Percentiles rank a stretch among this genome's conserved stretches.
These are phyloP conservation scores for Petaurus breviceps DNA, from an alignment of 2,113 vertebrate species.

Conservation along the genomic window DNA sequence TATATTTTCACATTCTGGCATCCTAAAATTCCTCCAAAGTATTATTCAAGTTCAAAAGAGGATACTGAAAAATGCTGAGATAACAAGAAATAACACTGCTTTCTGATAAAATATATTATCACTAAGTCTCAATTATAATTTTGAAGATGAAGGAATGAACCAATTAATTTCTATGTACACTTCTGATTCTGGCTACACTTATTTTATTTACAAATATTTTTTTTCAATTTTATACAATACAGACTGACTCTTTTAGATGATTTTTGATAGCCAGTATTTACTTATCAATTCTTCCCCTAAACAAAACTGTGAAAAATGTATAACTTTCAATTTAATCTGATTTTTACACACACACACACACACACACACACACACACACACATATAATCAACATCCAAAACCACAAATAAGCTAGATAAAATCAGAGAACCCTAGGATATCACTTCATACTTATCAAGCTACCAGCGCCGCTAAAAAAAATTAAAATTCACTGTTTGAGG, in stretches of 20 bases:
- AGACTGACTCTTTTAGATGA: background rate
- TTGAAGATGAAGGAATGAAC: background rate
- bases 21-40: background rate
- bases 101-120: background rate
- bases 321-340: background rate
- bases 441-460: background rate
- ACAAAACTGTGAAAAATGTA: background rate
- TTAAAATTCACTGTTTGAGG: background rate
- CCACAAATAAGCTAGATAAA: background rate
- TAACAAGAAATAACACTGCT: background rate
- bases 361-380: too few relatives aligned
- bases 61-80: background rate
- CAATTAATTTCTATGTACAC: background rate
- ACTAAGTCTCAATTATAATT: background rate
- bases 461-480: background rate
- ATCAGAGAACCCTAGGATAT: background rate
- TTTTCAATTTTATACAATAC: background rate
- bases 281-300: background rate
- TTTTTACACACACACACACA: too few relatives aligned
- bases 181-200: background rate
- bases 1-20: background rate
- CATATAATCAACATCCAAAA: background rate
- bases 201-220: background rate
- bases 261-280: background rate
- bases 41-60: background rate